These are phyloP conservation scores for Trachops cirrhosus DNA, from an alignment of 2,797 vertebrate species.

Conservation along the genomic window DNA sequence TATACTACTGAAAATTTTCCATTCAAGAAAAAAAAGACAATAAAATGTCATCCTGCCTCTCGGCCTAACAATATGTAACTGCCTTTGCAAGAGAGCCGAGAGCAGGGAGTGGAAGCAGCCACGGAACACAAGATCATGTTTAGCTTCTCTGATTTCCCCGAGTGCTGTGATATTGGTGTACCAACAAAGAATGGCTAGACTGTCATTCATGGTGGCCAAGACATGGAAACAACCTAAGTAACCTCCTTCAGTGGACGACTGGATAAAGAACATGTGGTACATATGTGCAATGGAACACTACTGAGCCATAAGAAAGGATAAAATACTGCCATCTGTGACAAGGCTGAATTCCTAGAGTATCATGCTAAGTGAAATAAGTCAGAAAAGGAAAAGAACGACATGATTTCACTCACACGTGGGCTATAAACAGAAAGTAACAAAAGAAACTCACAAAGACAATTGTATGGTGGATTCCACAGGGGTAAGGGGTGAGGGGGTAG, in stretches of 20 bases:
- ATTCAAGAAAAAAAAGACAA: neutral
- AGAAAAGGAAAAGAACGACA: neutral
- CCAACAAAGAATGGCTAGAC: neutral
- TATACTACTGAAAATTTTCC: neutral
- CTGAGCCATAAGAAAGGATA: neutral
- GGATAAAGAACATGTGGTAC: neutral
- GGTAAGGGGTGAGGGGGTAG: neutral
- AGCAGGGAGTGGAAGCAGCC: neutral
- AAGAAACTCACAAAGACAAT: neutral
- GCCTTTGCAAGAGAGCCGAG: neutral
- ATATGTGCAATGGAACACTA: neutral
- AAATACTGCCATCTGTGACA: neutral
- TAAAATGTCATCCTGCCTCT: neutral
- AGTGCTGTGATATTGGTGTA: neutral
- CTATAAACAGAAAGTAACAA: neutral
- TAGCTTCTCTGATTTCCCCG: neutral
- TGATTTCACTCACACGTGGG: neutral
- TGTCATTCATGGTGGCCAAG: neutral
- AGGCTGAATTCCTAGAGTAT: neutral
- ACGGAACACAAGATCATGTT: neutral
- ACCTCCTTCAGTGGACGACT: neutral
- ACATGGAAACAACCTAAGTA: neutral
- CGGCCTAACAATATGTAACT: neutral
- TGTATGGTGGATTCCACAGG: neutral
- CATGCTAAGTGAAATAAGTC: neutral